Base-by-base conservation (phyloP, 1,140 invertebrate species). In the Zaprionus inermis region DNA sequence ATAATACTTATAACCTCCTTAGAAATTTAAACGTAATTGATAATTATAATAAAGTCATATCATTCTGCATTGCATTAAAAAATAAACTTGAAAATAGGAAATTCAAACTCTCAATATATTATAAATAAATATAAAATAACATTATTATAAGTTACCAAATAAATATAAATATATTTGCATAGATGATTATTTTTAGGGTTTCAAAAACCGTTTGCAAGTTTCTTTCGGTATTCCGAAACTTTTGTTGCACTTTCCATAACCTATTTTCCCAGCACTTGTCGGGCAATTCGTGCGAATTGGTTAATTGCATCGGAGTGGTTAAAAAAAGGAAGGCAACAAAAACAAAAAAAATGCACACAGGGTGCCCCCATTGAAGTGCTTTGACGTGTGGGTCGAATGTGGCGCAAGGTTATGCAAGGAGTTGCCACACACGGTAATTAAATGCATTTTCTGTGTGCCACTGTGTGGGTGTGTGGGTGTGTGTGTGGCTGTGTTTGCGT, bases 331-430 rank as follows among this genome's bases (percentile, higher is more conserved):
- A n/a, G n/a, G n/a, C n/a, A 38, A 11, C 3, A n/a, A n/a, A 38
- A 32, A 2, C 1, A 1, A 49, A 18, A 5, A 20, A 20, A 5
- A 49, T 12, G 22, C 18, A n/a, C 44, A 49, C 44, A 49, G 44
- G 18, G 44, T 49, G 44, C 18, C 44, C 18, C 44, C 18, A 22
- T 49, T 49, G 44, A 22, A 49, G 44, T 49, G 44, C 10, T 49
- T 49, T 18, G 44, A 49, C n/a, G 14, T 49, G 18, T 11, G 14
- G 22, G 55, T 22, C 44, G 44, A 49, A 81, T 65, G 10, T 72
- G 56, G 70, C 57, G 16, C 79, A 83, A 82, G 75, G 70, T 63
- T 72, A 65, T 58, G 22, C 58, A 44, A 41, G 22, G 38, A 46
- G 38, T 44, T n/a, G 38, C 38, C 38, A 44, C 38, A 44, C 38